Percentiles rank a stretch among this genome's conserved stretches.
Conservation (phyloP, 2,797 vertebrate genomes). For the Micrastur ruficollis region DNA sequence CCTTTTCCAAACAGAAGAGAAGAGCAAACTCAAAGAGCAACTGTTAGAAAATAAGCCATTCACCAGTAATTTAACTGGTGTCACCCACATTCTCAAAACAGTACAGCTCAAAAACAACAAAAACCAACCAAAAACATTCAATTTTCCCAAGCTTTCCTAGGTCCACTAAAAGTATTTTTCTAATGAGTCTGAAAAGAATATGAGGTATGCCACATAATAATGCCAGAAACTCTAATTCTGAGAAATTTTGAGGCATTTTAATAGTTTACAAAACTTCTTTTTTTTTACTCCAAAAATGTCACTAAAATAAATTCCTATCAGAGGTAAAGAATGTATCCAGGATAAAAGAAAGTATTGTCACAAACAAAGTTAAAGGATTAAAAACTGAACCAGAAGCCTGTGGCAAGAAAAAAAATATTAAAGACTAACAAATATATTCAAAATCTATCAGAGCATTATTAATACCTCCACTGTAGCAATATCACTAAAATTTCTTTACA, state of each 20-base stretch:
- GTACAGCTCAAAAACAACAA: background rate
- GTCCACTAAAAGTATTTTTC: background rate
- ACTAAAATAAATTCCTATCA: background rate
- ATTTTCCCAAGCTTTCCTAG: background rate
- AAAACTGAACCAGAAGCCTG: background rate
- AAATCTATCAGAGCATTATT: background rate
- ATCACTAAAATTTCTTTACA: background rate
- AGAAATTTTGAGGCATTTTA: background rate
- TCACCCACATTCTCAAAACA: background rate
- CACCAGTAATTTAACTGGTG: background rate
- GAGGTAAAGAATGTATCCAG: background rate
- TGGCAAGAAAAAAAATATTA: background rate
- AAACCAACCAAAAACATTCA: background rate
- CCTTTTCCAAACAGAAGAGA: background rate
- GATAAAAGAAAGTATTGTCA: background rate
- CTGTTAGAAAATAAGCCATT: background rate
- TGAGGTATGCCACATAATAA: background rate
- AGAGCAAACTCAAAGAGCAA: background rate
- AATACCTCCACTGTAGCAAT: background rate
- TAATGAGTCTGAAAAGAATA: background rate
- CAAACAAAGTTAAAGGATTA: background rate
- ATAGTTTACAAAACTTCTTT: background rate
- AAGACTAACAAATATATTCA: background rate
- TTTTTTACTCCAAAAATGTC: background rate
- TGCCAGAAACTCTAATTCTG: background rate